Percentiles rank a stretch among this genome's conserved stretches.
phyloP scores from a whole-genome alignment of 2,888 invertebrate species.

The Mystacides longicornis region DNA sequence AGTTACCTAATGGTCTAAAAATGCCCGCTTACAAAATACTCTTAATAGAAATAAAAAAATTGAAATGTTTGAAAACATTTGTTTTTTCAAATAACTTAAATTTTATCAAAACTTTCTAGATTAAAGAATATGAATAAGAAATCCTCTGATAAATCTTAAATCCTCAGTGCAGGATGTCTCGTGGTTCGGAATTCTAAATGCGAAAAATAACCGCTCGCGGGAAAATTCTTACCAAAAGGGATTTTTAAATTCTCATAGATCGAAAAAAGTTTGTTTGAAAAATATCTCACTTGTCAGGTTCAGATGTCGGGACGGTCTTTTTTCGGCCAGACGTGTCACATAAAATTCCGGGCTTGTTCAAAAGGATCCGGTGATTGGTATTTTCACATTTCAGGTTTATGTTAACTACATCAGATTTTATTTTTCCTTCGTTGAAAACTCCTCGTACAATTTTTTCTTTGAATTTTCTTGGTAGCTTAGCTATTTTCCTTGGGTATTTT shows the following conservation, averaged over 20 bases:
- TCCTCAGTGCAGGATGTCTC: too few species aligned
- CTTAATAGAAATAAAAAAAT: too few species aligned
- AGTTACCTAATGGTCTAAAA: too few species aligned
- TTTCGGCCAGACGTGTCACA: not conserved
- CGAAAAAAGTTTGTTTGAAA: not conserved
- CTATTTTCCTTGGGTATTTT: not conserved
- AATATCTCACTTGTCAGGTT: not conserved
- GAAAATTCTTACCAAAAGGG: too few species aligned
- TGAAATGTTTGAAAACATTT: too few species aligned
- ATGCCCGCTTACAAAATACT: too few species aligned
- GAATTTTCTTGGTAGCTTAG: conserved; percentile 3
- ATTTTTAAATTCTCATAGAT: not conserved
- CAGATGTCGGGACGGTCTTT: not conserved
- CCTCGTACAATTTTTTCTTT: not conserved
- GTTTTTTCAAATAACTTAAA: too few species aligned
- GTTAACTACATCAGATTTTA: conserved; percentile 2
- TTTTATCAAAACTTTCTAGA: too few species aligned
- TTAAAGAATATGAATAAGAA: too few species aligned
- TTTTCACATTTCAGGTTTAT: not conserved
- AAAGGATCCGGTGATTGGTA: not conserved
- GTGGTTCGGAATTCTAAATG: too few species aligned
- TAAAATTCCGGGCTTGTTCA: not conserved
- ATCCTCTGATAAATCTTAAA: too few species aligned
- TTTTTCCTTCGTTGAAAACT: conserved; percentile 5
- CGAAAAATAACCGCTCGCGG: too few species aligned